phyloP scores from a whole-genome alignment of 2,797 vertebrate species.

The Falco novaeseelandiae region DNA sequence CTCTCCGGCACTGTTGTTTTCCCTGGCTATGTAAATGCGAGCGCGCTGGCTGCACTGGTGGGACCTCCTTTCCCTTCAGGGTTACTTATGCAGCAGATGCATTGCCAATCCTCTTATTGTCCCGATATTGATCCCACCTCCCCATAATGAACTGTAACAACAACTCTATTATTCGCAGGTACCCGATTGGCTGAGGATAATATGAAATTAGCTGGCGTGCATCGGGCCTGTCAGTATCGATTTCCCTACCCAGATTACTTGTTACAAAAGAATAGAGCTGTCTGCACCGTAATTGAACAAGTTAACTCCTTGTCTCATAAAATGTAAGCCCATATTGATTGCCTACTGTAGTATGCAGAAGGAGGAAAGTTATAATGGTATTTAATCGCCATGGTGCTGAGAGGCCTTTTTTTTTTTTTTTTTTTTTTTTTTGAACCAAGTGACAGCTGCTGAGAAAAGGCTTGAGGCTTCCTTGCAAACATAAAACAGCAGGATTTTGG shows the following conservation, averaged over 20 bases:
- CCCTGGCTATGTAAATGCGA: constrained; percentile 38
- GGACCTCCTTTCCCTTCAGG: constrained; percentile 54
- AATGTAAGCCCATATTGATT: constrained; percentile 97
- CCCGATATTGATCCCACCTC: constrained; percentile 89
- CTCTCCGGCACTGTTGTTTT: constrained; percentile 23
- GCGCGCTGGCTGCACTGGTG: not conserved
- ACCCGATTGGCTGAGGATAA: constrained; percentile 94
- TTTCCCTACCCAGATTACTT: constrained; percentile 98
- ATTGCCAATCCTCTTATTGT: constrained; percentile 77
- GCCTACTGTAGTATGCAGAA: constrained; percentile 82
- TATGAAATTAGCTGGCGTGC: constrained; percentile 98
- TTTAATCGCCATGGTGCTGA: constrained; percentile 76
- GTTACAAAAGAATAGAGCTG: constrained; percentile 99
- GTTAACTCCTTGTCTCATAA: constrained; percentile 99
- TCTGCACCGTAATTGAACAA: constrained; percentile 99
- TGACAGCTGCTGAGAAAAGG: constrained; percentile 70
- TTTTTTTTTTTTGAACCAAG: constrained; percentile 42
- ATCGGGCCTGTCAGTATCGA: constrained; percentile 96
- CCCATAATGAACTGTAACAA: constrained; percentile 95
- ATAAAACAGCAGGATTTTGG: constrained; percentile 48
- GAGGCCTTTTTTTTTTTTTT: constrained; percentile 53
- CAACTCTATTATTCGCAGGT: constrained; percentile 91
- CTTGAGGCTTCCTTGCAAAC: constrained; percentile 59
- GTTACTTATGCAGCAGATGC: constrained; percentile 70
- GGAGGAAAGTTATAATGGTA: constrained; percentile 81